Evolutionary conservation across 2,888 invertebrate genomes (phyloP).

Genomic region (Parelbella ahira): DNA sequence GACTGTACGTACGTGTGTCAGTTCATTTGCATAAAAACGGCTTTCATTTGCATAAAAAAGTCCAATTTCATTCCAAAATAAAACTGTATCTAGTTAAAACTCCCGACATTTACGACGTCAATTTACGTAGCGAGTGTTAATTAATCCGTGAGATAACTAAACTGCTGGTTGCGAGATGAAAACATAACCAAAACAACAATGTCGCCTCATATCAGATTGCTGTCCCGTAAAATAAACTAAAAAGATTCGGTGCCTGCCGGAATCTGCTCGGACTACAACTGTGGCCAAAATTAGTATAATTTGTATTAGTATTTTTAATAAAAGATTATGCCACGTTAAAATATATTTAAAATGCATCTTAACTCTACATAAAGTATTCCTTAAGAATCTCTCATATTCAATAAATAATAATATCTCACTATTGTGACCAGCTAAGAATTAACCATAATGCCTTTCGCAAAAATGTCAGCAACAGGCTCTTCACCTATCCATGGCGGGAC

Average conservation of each 20-base stretch:
- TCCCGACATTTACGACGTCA: conserved; percentile 20
- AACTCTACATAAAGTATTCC: too few relatives aligned
- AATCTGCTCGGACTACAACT: conserved; percentile 16
- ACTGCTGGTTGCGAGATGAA: conserved; percentile 21
- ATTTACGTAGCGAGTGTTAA: conserved; percentile 21
- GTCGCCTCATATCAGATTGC: conserved; percentile 46
- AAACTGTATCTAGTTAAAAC: not conserved
- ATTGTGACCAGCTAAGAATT: too few relatives aligned
- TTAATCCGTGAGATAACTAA: conserved; percentile 23
- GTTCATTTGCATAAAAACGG: not conserved
- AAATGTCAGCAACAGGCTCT: too few relatives aligned
- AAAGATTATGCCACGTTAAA: too few relatives aligned
- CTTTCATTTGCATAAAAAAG: conserved; percentile 5
- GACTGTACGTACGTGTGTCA: not conserved
- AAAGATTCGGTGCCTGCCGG: conserved; percentile 22
- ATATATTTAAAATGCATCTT: too few relatives aligned
- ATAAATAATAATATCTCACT: too few relatives aligned
- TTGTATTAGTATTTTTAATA: too few relatives aligned
- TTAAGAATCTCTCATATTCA: too few relatives aligned
- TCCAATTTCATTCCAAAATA: conserved; percentile 8
- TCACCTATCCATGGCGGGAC: too few relatives aligned
- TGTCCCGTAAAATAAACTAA: conserved; percentile 43
- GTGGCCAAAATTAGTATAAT: not conserved
- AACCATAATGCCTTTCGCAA: too few relatives aligned
- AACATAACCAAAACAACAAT: conserved; percentile 28